Conservation (phyloP, 1,140 invertebrate species). For the Tetragnatha versicolor region DNA sequence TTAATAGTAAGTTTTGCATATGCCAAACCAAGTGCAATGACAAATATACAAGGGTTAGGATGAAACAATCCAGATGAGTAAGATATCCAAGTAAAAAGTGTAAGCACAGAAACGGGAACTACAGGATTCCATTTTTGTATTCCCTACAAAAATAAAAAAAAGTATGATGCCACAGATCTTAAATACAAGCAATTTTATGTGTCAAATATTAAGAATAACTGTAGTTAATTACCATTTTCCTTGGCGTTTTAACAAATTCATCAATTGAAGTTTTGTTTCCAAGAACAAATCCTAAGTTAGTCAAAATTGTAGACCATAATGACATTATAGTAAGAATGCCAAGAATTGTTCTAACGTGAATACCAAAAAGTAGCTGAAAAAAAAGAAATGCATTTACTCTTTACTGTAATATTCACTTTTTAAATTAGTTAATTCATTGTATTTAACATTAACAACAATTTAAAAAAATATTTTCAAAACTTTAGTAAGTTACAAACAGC, state of each 20-base stretch:
- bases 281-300: slow-evolving; percentile 42
- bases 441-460: no score
- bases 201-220: no score
- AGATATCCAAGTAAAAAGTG: slow-evolving; percentile 17
- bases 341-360: slow-evolving; percentile 31
- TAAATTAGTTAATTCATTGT: no score
- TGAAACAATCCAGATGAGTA: slow-evolving; percentile 53
- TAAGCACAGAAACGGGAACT: slow-evolving; percentile 41
- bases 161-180: background rate
- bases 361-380: slow-evolving; percentile 24
- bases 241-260: slow-evolving; percentile 37
- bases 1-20: slow-evolving; percentile 57
- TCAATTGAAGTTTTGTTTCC: slow-evolving; percentile 54
- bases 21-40: slow-evolving; percentile 56
- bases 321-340: slow-evolving; percentile 9
- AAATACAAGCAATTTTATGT: background rate
- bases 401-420: background rate
- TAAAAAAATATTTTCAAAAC: no score
- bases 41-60: slow-evolving; percentile 45
- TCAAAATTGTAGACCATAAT: background rate
- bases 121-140: slow-evolving; percentile 51
- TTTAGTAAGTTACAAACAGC: no score
- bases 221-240: slow-evolving; percentile 51
- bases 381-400: background rate
- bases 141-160: slow-evolving; percentile 27